Base-by-base conservation (phyloP, 2,888 invertebrate genomes). In the Odontomyia ornata region DNA sequence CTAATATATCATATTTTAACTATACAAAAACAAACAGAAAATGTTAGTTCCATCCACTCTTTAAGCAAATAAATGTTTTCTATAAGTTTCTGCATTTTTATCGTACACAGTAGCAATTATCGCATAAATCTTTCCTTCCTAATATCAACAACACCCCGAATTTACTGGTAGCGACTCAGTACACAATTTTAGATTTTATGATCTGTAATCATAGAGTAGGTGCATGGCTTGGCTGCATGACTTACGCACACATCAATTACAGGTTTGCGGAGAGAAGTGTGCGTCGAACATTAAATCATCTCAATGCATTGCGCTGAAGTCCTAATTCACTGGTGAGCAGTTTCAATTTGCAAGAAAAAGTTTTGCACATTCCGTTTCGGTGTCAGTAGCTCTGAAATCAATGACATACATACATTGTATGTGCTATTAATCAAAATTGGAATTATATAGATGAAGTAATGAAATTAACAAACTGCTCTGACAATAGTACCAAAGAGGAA, bases 381-480 rank as follows among this genome's bases (percentile, higher is more conserved):
- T 52, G 52, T 52, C 52, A 52, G 52, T 52, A 52, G 52, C 52
- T 4, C 60, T 15, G 9, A 60, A 73, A 60, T 73, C 36, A 60
- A 73, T 73, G 73, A 73, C 73, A 73, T 30, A 73, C 73, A 73
- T 30, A 57, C 30, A 73, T 18, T 36, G 60, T 23, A 36, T 21
- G 60, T 57, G 60, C 60, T 60, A 73, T 73, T 73, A 73, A 73
- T 73, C 73, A 73, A 73, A 69, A 73, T 25, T 23, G n/a, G 43
- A 56, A 72, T 36, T 60, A 23, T 73, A 43, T 60, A 57, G 73
- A 73, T 60, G 57, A 73, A 73, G 57, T 73, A 73, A 73, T 73
- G 73, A 73, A 60, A 73, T 73, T 73, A 73, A 73, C 73, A 73
- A 73, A 73, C 73, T 73, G 60, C 43, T 36, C 60, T 73, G 73